These are phyloP conservation scores for Heliornis fulica DNA, from an alignment of 2,113 vertebrate genomes.

Conservation along the genomic window DNA sequence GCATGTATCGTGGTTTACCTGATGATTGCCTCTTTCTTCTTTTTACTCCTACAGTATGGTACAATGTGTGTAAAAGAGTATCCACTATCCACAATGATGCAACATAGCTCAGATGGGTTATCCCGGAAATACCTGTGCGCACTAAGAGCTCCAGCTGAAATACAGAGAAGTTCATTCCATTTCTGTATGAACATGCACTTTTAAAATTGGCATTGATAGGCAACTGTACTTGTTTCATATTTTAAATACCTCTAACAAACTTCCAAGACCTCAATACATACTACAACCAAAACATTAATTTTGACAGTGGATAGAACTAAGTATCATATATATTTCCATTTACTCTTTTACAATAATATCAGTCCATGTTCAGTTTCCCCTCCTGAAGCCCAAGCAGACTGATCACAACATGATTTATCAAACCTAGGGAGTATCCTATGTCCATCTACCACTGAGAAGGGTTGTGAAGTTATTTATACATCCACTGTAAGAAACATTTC, in stretches of 20 bases:
- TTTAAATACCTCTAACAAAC: not conserved
- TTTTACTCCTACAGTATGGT: conserved; percentile 93
- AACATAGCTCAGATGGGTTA: conserved; percentile 88
- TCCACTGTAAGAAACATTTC: not conserved
- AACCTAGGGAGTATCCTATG: not conserved
- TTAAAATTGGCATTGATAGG: not conserved
- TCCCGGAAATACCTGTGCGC: conserved; percentile 90
- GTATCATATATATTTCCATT: not conserved
- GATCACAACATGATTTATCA: not conserved
- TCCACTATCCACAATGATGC: conserved; percentile 93
- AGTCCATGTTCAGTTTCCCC: not conserved
- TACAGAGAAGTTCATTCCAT: not conserved
- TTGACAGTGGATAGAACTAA: not conserved
- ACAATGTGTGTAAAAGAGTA: conserved; percentile 97
- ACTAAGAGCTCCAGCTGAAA: conserved; percentile 89
- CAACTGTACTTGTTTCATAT: not conserved
- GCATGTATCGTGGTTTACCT: conserved; percentile 75
- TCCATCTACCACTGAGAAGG: not conserved
- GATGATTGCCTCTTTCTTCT: conserved; percentile 94
- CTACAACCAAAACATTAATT: not conserved
- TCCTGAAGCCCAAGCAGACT: not conserved
- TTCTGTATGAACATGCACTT: not conserved
- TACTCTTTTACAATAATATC: not conserved
- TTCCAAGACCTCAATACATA: not conserved
- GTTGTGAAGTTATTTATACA: not conserved